These are phyloP conservation scores for Cynaeus angustus DNA, from an alignment of 2,888 invertebrate genomes.

Conservation along the genomic window DNA sequence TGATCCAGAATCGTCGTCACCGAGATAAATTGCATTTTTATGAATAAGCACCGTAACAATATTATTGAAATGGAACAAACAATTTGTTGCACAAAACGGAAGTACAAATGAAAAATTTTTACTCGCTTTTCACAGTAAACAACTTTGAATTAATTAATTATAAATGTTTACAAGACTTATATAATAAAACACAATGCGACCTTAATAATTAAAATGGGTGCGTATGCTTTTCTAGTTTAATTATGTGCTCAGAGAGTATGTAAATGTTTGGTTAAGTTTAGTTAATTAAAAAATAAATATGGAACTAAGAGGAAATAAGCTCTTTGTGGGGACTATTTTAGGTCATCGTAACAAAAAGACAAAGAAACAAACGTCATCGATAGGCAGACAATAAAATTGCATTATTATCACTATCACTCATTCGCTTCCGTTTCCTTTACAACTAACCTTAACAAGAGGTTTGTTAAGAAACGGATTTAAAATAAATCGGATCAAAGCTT, in stretches of 20 bases:
- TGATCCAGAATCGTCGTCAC: slow-evolving; percentile 27
- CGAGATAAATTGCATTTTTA: neutral
- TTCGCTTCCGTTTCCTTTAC: slow-evolving; percentile 3
- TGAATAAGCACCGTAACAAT: neutral
- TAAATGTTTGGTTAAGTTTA: neutral
- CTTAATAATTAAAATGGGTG: neutral
- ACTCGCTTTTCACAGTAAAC: neutral
- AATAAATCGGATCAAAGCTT: neutral
- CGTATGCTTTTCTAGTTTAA: neutral
- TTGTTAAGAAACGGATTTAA: neutral
- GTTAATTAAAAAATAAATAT: neutral
- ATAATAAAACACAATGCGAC: slow-evolving; percentile 8
- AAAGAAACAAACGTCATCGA: slow-evolving; percentile 5
- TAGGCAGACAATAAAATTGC: neutral
- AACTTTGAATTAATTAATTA: slow-evolving; percentile 5
- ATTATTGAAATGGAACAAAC: neutral
- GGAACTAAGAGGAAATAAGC: neutral
- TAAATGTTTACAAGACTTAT: slow-evolving; percentile 4
- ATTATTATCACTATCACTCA: neutral
- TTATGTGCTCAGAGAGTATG: neutral
- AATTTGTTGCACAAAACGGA: neutral
- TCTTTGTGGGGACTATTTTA: too few species aligned
- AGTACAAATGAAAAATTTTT: slow-evolving; percentile 4
- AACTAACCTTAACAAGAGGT: slow-evolving; percentile 1
- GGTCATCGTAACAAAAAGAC: neutral